Evolutionary conservation across 2,888 invertebrate species (phyloP).

Genomic region (Crepidodera aurea): DNA sequence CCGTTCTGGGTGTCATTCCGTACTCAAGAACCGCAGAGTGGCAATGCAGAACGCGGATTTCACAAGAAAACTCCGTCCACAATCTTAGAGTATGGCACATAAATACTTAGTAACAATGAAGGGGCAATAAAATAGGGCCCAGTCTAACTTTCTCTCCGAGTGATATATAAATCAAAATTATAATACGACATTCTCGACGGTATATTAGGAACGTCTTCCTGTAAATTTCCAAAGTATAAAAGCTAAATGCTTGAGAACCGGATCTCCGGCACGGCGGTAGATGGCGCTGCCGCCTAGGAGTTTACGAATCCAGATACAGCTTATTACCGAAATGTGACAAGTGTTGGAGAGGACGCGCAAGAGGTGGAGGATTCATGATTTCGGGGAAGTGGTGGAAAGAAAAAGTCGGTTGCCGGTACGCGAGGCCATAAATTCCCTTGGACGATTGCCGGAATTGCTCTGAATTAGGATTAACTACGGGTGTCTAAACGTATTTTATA

Average conservation of each 20-base stretch:
- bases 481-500: too few species aligned
- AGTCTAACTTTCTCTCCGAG: conserved; percentile 43
- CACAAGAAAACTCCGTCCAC: background rate
- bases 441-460: conserved; percentile 10
- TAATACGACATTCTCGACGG: conserved; percentile 48
- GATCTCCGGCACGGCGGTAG: conserved; percentile 39
- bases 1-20: background rate
- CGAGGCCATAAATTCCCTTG: conserved; percentile 2
- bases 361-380: conserved; percentile 13
- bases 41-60: background rate
- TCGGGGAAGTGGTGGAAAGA: conserved; percentile 5
- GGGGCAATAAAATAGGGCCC: conserved; percentile 46
- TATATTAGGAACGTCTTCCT: conserved; percentile 50
- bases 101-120: conserved; percentile 45
- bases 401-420: conserved; percentile 13
- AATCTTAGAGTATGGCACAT: conserved; percentile 27
- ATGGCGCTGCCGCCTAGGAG: conserved; percentile 36
- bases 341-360: conserved; percentile 6
- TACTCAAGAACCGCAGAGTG: background rate
- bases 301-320: conserved; percentile 44
- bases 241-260: conserved; percentile 43
- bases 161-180: conserved; percentile 50
- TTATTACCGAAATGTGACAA: conserved; percentile 44
- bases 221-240: conserved; percentile 45
- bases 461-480: conserved; percentile 5